These are phyloP conservation scores for Marronus borbonicus DNA, from an alignment of 2,888 invertebrate genomes.

Conservation along the genomic window DNA sequence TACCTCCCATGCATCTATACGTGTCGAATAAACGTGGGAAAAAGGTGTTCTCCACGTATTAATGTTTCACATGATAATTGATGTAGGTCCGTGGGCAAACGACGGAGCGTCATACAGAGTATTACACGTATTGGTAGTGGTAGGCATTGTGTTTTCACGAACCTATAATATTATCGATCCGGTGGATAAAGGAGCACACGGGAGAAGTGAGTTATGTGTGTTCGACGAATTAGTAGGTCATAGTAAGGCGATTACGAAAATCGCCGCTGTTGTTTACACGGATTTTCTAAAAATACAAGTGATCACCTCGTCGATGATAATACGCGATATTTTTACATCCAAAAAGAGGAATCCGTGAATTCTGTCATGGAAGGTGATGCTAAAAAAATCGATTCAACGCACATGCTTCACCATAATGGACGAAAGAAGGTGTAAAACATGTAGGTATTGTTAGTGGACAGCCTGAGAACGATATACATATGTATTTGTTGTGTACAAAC, in stretches of 20 bases:
- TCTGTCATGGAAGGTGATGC: not conserved
- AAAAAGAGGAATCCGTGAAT: conserved; percentile 22
- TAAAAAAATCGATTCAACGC: conserved; percentile 12
- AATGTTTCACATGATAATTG: conserved; percentile 43
- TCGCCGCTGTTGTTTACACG: not conserved
- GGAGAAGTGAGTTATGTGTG: conserved; percentile 41
- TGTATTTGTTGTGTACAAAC: no score
- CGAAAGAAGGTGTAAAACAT: conserved; percentile 3
- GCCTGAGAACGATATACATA: not conserved
- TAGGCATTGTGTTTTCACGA: conserved; percentile 38
- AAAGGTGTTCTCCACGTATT: conserved; percentile 26
- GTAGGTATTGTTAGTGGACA: not conserved
- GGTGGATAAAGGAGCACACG: conserved; percentile 11
- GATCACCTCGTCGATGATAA: conserved; percentile 6
- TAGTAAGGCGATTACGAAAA: conserved; percentile 26
- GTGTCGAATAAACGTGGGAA: conserved; percentile 37
- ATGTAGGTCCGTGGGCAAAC: conserved; percentile 42
- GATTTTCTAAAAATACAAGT: conserved; percentile 28
- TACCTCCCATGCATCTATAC: conserved; percentile 9
- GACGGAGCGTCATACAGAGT: not conserved
- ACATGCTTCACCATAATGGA: conserved; percentile 8
- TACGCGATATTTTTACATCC: not conserved
- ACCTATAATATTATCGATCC: conserved; percentile 14
- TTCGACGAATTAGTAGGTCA: conserved; percentile 32
- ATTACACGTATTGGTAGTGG: conserved; percentile 2